Evolutionary conservation across 2,888 invertebrate species (phyloP), one percentile per base, ranked within the genome.

Genomic region (Eucriotettix oculatus): DNA sequence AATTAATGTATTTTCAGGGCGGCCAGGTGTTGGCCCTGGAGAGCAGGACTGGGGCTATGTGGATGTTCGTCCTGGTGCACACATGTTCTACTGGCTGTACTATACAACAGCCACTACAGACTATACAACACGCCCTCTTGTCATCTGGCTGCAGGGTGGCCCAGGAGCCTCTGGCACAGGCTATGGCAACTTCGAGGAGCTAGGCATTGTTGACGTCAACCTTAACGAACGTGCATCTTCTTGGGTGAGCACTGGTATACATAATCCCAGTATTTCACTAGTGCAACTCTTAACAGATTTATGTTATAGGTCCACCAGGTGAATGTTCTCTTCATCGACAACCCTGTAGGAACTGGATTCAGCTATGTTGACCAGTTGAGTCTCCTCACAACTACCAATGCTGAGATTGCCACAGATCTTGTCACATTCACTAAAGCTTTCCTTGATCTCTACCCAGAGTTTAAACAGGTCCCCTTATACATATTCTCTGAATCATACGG

Each of bases 401-500:
- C 74, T 9, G 77, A 83, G 71, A 85, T 87, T 59, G 90, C 89
- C 0, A 66, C 73, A 44, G 94, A 95, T 73, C 81, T 95, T 66
- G 78, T 93, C 1, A 76, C 78, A 58, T 76, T 90, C 52, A 79
- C 91, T 74, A 79, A 78, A 68, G 78, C 77, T 10, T 89, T 94
- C 72, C 83, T 88, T 66, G 68, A 74, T 16, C 70, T 75, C 14
- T 76, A 86, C 68, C 81, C 87, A 0, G 80, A 85, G 67, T 92
- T 92, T 69, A 78, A 81, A 70, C 76, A 74, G 11, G 80, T 86
- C 0, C 87, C 90, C 0, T 76, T 90, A 44, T 93, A 92, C 70
- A 88, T 94, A 63, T 87, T 90, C 68, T 87, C 86, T 40, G 92
- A 95, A 72, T 92, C 92, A 0, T 94, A 94, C 71, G 94, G 94